phyloP scores from a whole-genome alignment of 2,797 vertebrate genomes.

The Zenarchopterus dispar region DNA sequence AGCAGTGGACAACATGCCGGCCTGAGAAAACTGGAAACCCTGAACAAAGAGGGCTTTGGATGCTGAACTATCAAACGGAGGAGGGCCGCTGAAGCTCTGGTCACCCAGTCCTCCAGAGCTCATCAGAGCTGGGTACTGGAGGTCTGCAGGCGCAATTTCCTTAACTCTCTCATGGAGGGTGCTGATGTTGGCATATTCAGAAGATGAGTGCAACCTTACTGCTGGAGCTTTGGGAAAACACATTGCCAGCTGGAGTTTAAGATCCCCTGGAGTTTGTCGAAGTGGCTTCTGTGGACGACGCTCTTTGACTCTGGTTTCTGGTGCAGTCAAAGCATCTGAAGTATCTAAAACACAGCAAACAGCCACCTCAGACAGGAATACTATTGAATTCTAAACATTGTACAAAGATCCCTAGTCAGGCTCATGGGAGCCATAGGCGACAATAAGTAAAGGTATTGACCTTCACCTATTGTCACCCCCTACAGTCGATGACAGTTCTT shows the following conservation, averaged over 20 bases:
- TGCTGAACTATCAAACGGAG: not conserved
- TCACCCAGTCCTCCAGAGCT: no score
- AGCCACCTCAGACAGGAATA: not conserved
- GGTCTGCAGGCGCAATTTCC: not conserved
- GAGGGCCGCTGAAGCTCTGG: no score
- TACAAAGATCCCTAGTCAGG: not conserved
- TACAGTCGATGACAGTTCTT: no score
- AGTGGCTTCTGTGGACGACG: not conserved
- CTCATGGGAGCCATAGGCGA: no score
- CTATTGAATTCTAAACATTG: not conserved
- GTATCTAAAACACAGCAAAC: not conserved
- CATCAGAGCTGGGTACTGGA: no score
- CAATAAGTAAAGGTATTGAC: no score
- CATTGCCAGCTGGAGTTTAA: not conserved
- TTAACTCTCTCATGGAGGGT: slow-evolving; percentile 29
- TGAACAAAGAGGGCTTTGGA: not conserved
- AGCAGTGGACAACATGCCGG: not conserved
- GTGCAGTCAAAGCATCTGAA: not conserved
- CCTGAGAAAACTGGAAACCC: slow-evolving; percentile 17
- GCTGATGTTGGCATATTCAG: not conserved
- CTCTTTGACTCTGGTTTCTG: not conserved
- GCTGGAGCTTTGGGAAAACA: not conserved
- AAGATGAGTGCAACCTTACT: not conserved
- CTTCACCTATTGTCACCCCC: no score
- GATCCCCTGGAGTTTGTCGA: slow-evolving; percentile 1